Conservation (phyloP, 2,888 invertebrate genomes). For the Nomada flava region DNA sequence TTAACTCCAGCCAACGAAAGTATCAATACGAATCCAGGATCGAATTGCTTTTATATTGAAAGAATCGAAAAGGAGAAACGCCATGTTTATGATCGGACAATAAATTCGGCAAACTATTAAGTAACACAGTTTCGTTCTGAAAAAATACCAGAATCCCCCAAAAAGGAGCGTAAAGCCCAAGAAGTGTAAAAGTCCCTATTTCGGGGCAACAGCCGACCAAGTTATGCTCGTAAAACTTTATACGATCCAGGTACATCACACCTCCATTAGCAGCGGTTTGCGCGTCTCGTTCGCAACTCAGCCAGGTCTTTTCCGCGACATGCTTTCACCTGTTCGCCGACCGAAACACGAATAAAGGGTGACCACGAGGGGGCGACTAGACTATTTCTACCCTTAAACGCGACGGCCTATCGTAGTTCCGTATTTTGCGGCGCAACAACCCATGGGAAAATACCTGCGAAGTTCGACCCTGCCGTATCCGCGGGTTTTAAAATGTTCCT, state of each 20-base stretch:
- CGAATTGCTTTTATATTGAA: not conserved
- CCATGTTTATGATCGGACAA: not conserved
- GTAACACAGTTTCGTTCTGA: too few species aligned
- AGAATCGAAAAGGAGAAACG: not conserved
- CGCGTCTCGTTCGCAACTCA: constrained; percentile 57
- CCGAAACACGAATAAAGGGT: constrained; percentile 42
- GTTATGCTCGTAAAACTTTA: constrained; percentile 76
- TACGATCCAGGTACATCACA: constrained; percentile 76
- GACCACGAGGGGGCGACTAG: constrained; percentile 37
- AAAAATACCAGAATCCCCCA: too few species aligned
- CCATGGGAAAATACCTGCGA: constrained; percentile 58
- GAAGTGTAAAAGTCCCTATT: not conserved
- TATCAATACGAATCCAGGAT: constrained; percentile 14
- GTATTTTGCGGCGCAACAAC: constrained; percentile 58
- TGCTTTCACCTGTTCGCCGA: constrained; percentile 38
- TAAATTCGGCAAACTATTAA: too few species aligned
- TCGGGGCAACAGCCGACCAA: not conserved
- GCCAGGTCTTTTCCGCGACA: constrained; percentile 55
- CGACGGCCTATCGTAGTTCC: constrained; percentile 55
- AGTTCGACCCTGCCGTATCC: constrained; percentile 38
- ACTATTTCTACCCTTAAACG: constrained; percentile 57
- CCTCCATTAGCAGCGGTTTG: constrained; percentile 78
- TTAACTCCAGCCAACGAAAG: constrained; percentile 25
- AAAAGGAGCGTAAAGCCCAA: not conserved
- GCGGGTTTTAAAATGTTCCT: constrained; percentile 51